These are phyloP conservation scores for Gobionotothen gibberifrons DNA, from an alignment of 2,797 vertebrate species.

Conservation along the genomic window DNA sequence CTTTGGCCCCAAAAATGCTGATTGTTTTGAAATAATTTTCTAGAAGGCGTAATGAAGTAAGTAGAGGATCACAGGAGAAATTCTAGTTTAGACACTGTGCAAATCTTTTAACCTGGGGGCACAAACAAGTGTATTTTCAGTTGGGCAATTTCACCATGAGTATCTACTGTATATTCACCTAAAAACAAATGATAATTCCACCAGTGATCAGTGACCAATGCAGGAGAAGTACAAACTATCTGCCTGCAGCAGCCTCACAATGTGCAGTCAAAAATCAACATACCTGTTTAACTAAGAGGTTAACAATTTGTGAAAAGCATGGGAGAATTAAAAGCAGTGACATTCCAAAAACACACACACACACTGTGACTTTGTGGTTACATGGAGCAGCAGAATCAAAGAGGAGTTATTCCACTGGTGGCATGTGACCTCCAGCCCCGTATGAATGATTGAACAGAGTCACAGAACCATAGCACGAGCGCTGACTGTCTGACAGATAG, in stretches of 20 bases:
- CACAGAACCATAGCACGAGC: constrained; percentile 58
- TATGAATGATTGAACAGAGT: constrained; percentile 77
- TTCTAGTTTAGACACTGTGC: too few species aligned
- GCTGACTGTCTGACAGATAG: constrained; percentile 43
- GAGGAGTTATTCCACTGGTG: constrained; percentile 68
- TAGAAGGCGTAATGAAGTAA: neutral
- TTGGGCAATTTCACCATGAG: neutral
- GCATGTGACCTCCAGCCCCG: constrained; percentile 62
- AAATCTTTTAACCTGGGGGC: neutral
- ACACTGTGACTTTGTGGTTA: constrained; percentile 38
- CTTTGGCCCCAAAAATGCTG: neutral
- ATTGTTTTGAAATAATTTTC: neutral
- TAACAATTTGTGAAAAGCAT: constrained; percentile 21
- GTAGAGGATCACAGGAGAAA: neutral
- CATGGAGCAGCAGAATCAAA: constrained; percentile 64
- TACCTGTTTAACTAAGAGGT: constrained; percentile 23
- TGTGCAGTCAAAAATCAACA: neutral
- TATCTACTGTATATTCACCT: neutral
- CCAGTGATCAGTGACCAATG: neutral
- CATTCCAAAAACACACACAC: constrained; percentile 32
- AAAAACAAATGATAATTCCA: neutral
- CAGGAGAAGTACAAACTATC: neutral
- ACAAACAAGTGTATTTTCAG: neutral
- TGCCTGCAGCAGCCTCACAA: neutral
- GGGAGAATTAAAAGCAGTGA: constrained; percentile 53